Conservation (phyloP, 2,113 vertebrate species). For the Lagopus leucura region DNA sequence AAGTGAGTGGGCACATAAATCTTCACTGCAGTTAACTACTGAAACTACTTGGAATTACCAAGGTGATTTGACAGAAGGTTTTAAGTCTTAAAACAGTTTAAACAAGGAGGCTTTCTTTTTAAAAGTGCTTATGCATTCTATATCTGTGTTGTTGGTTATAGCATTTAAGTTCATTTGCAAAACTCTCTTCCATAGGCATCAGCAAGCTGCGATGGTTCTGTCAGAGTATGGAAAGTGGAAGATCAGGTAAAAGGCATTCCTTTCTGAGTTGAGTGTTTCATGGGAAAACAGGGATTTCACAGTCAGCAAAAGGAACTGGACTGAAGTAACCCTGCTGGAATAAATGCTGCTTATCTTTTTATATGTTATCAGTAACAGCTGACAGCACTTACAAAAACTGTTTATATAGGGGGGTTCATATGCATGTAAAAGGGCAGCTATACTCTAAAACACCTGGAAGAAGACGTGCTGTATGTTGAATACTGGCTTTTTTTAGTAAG, state of each 20-base stretch:
- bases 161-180: background rate
- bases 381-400: background rate
- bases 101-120: background rate
- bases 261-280: background rate
- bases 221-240: slow-evolving; percentile 90
- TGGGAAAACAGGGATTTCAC: background rate
- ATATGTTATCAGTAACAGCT: background rate
- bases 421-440: background rate
- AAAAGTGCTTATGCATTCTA: background rate
- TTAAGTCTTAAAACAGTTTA: background rate
- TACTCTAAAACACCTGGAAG: background rate
- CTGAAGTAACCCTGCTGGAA: background rate
- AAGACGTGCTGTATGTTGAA: background rate
- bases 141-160: background rate
- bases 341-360: background rate
- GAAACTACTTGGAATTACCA: background rate
- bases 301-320: background rate
- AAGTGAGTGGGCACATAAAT: background rate
- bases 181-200: slow-evolving; percentile 82
- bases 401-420: background rate
- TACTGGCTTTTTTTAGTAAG: background rate
- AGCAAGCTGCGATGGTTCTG: slow-evolving; percentile 92
- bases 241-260: slow-evolving; percentile 84
- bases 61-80: background rate
- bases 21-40: background rate